Evolutionary conservation across 2,797 vertebrate species (phyloP), one percentile per base, ranked within the genome.

Genomic region (Ambastaia sidthimunki): DNA sequence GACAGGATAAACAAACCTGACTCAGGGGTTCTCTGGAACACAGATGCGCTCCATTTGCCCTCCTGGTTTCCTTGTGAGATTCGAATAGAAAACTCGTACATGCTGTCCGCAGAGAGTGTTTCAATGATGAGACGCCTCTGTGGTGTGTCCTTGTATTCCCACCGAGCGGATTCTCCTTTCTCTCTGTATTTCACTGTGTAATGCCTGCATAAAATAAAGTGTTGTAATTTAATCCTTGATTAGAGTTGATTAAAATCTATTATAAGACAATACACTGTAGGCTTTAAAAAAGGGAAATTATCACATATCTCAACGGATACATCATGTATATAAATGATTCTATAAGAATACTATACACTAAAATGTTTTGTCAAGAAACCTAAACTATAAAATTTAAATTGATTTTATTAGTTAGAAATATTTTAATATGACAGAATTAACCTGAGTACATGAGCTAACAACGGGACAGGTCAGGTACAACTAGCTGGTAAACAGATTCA

Each of bases 11-110:
- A 81, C 92, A 81, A 90, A 99, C 98, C 97, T 9, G 98, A 96
- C 88, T 98, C 98, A 0, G 98, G 98, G 9, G 98, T 99, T 90
- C 98, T 94, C 70, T 99, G 98, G 87, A 97, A 99, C 85, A 98
- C 94, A 0, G 98, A 98, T 1, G 92, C 90, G 0, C 96, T 98
- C 98, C 98, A 99, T 78, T 95, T 96, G 80, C 98, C 94, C 0
- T 96, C 93, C 77, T 93, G 93, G 81, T 93, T 94, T 65, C 92
- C 94, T 74, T 97, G 93, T 59, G 96, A 93, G 83, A 98, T 97
- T 1, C 95, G 95, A 84, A 99, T 93, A 0, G 97, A 95, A 77
- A 99, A 99, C 88, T 99, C 98, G 0, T 99, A 99, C 97, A 99
- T 96, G 13, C 96, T 94, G 80, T 99, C 98, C 1, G 98, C 96